Percentiles rank a stretch among this genome's conserved stretches.
Evolutionary conservation across 1,140 invertebrate genomes (phyloP).

Genomic region (Drosophila virilis): DNA sequence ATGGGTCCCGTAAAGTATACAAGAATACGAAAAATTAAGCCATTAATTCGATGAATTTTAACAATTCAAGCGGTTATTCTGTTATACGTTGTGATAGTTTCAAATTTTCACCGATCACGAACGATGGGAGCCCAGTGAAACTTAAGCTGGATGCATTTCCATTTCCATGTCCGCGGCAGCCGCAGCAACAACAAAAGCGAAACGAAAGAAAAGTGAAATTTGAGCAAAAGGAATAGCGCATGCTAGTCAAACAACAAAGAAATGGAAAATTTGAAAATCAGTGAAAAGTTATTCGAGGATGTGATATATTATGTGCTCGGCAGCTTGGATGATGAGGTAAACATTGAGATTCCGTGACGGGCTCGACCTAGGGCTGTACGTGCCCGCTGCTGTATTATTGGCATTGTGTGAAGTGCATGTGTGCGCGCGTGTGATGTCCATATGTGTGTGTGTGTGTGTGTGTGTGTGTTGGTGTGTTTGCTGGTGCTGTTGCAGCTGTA

Average conservation of each 20-base stretch:
- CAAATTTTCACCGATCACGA: conserved; percentile 7
- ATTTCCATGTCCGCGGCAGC: conserved; percentile 56
- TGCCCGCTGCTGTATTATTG: conserved; percentile 28
- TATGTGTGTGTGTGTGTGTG: conserved; percentile 14
- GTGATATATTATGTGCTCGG: conserved; percentile 78
- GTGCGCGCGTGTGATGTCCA: conserved; percentile 12
- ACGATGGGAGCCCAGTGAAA: conserved; percentile 23
- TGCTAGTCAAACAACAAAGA: conserved; percentile 35
- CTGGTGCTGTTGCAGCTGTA: conserved; percentile 25
- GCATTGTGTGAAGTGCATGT: conserved; percentile 6
- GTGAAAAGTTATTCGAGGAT: conserved; percentile 76
- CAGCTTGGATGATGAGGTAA: conserved; percentile 80
- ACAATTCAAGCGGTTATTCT: conserved; percentile 32
- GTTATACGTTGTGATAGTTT: conserved; percentile 36
- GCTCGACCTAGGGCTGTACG: conserved; percentile 26
- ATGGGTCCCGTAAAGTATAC: conserved; percentile 31
- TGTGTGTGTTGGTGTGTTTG: conserved; percentile 12
- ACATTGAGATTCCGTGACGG: conserved; percentile 7
- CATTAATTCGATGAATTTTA: conserved; percentile 39
- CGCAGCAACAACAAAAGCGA: conserved; percentile 70
- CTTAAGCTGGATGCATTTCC: conserved; percentile 37
- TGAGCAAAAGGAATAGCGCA: conserved; percentile 40
- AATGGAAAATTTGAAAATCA: conserved; percentile 78
- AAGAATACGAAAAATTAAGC: conserved; percentile 16
- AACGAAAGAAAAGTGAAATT: conserved; percentile 69